Evolutionary conservation across 2,888 invertebrate species (phyloP).

Genomic region (Eupithecia inturbata): DNA sequence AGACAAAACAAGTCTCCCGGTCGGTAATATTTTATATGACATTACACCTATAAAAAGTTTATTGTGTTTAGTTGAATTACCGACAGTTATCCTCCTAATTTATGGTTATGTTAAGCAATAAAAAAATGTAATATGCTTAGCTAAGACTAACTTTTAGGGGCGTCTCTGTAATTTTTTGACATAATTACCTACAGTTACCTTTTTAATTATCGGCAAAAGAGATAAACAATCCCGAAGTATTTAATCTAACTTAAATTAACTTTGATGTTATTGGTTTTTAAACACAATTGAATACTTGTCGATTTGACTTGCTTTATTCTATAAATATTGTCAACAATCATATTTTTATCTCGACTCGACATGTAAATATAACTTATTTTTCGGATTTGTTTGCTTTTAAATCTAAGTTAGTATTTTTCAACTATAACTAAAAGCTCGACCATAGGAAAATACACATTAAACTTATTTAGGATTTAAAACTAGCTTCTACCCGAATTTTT

Average conservation of each 20-base stretch:
- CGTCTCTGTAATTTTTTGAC: constrained; percentile 14
- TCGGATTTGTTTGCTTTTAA: too few species aligned
- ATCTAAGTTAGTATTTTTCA: too few species aligned
- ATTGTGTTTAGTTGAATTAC: constrained; percentile 41
- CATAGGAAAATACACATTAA: background rate
- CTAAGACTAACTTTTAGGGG: constrained; percentile 44
- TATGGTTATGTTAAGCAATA: constrained; percentile 52
- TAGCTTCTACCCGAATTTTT: background rate
- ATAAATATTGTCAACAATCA: too few species aligned
- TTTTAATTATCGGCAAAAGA: too few species aligned
- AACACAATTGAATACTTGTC: too few species aligned
- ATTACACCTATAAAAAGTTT: constrained; percentile 41
- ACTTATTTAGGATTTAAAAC: background rate
- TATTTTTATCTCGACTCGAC: too few species aligned
- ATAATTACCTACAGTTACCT: background rate
- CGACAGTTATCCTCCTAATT: constrained; percentile 46
- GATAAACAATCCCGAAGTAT: too few species aligned
- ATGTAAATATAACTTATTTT: too few species aligned
- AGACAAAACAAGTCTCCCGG: constrained; percentile 5
- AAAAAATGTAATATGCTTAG: constrained; percentile 49
- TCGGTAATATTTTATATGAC: constrained; percentile 25
- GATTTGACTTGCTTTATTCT: too few species aligned
- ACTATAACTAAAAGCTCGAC: too few species aligned
- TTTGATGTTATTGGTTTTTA: too few species aligned
- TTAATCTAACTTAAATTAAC: too few species aligned